Evolutionary conservation across 2,797 vertebrate genomes (phyloP).

Genomic region (Fratercula arctica): DNA sequence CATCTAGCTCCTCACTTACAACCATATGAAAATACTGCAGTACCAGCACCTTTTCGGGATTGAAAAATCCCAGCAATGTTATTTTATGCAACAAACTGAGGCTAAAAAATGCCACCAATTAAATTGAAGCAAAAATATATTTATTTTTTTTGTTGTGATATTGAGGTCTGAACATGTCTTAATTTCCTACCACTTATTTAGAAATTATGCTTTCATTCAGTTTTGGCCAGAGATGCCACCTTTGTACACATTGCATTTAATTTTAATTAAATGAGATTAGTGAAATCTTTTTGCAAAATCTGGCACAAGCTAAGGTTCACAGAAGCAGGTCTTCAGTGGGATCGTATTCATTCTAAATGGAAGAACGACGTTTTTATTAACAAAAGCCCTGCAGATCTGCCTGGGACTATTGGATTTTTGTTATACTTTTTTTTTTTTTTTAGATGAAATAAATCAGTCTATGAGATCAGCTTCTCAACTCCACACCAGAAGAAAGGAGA

Average conservation of each 20-base stretch:
- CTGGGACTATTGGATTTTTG: accelerated
- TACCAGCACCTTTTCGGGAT: neutral
- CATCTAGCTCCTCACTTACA: neutral
- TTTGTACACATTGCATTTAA: neutral
- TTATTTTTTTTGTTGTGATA: neutral
- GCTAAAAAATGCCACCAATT: neutral
- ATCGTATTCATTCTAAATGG: neutral
- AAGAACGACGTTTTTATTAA: neutral
- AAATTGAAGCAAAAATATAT: neutral
- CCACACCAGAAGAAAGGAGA: neutral
- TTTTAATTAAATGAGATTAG: neutral
- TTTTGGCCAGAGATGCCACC: neutral
- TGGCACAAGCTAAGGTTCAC: neutral
- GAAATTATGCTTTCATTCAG: neutral
- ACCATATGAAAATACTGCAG: neutral
- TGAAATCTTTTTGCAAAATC: neutral
- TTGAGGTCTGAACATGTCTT: neutral
- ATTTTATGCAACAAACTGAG: neutral
- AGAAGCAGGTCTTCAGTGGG: neutral
- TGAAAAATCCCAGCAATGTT: neutral
- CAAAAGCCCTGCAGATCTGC: neutral
- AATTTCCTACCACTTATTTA: neutral
- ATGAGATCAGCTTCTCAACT: neutral
- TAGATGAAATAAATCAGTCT: neutral
- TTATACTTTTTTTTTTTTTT: neutral